Conservation (phyloP, 2,113 vertebrate genomes). For the Corythornis vintsioides region DNA sequence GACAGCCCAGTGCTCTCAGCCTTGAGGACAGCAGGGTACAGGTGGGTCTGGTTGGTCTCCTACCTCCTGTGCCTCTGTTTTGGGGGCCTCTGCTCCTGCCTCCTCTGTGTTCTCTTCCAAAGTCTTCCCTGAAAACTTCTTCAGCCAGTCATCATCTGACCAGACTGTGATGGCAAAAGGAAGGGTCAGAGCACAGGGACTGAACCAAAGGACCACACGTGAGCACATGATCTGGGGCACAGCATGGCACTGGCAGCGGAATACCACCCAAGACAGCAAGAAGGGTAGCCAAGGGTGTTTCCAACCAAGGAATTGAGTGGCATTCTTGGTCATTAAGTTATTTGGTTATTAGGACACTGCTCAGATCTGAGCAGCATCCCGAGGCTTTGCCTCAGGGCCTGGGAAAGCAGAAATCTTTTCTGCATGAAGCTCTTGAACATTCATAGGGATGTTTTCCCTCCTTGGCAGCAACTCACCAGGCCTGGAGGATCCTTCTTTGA, state of each 20-base stretch:
- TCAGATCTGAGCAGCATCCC: not conserved
- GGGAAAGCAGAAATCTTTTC: not conserved
- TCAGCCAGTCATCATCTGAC: slow-evolving; percentile 98
- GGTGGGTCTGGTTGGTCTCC: fast-evolving
- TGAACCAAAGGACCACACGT: fast-evolving
- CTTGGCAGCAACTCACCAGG: slow-evolving; percentile 78
- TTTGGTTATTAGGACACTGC: not conserved
- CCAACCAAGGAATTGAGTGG: not conserved
- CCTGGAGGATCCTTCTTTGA: slow-evolving; percentile 95
- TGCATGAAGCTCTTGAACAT: fast-evolving
- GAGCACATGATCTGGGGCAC: too few relatives aligned
- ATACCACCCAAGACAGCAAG: not conserved
- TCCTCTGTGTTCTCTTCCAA: slow-evolving; percentile 86
- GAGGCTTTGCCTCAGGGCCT: not conserved
- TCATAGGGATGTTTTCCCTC: fast-evolving
- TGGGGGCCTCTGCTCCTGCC: slow-evolving; percentile 75
- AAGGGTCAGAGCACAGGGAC: not conserved
- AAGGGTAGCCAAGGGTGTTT: not conserved
- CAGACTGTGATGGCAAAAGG: slow-evolving; percentile 79
- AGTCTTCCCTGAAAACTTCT: slow-evolving; percentile 97
- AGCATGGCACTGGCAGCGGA: not conserved
- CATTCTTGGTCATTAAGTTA: not conserved
- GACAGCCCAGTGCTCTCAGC: fast-evolving
- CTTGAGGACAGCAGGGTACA: fast-evolving
- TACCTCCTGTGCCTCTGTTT: slow-evolving; percentile 83